Evolutionary conservation across 2,888 invertebrate genomes (phyloP), one percentile per base, ranked within the genome.

Genomic region (Ornithoptera priamus): DNA sequence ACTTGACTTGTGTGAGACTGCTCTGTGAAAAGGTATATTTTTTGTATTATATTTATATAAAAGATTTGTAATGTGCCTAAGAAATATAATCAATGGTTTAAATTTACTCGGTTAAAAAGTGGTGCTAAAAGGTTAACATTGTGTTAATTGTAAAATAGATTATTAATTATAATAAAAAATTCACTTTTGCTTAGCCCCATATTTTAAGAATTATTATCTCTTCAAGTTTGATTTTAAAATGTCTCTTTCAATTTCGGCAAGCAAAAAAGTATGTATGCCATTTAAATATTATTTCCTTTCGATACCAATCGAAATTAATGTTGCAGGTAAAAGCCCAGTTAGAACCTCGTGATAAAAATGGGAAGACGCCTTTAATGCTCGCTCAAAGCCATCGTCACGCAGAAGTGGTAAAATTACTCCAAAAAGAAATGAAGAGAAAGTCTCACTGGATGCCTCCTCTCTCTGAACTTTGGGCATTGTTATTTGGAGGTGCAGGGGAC

Each of bases 401-500:
- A 57, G 97, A 97, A 76, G 96, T 98, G 36, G 96, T 97, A 0
- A 95, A 96, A 76, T 93, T 97, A 64, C 90, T 98, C 18, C 96
- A 96, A 78, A 95, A 95, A 42, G 97, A 97, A 83, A 95, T 96
- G 81, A 97, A 97, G 77, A 94, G 97, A 75, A 94, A 95, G 75
- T 96, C 96, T 0, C 95, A 97, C 76, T 97, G 97, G 96, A 95
- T 98, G 89, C 97, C 97, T 15, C 97, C 97, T 0, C 93, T 97
- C 20, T 96, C 97, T 15, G 97, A 98, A 86, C 94, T 97, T 70
- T 97, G 97, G 97, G 96, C 96, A 53, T 90, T 98, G 79, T 91
- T 98, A 39, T 98, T 98, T 83, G 98, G 98, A 6, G 97, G 97
- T 65, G 97, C 97, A 17, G 98, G 97, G 0, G 97, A 98, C 81